A percentile compares a stretch with the other conserved stretches of the same genome.
Evolutionary conservation across 1,140 invertebrate species (phyloP).

Genomic region (Hirudo medicinalis): DNA sequence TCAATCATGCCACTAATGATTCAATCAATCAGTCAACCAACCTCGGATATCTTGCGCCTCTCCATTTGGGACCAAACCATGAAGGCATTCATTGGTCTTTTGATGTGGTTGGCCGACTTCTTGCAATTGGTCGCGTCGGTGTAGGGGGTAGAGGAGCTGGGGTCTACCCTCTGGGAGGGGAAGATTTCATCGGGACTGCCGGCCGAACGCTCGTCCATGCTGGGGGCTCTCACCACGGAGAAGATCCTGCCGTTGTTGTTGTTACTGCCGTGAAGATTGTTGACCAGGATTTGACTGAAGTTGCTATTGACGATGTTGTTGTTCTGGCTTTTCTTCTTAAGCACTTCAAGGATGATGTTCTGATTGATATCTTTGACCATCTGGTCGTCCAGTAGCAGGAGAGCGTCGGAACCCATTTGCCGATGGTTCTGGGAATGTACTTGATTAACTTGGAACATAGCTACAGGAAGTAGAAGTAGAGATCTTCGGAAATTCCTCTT

Average conservation of each 20-base stretch:
- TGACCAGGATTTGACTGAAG: background rate
- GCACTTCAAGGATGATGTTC: background rate
- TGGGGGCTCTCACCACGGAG: background rate
- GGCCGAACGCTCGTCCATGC: background rate
- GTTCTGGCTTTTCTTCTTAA: background rate
- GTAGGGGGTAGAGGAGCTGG: conserved; percentile 80
- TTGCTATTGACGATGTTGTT: conserved; percentile 1
- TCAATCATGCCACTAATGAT: background rate
- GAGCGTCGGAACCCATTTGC: no score
- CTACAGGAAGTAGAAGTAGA: no score
- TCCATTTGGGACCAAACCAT: conserved; percentile 57
- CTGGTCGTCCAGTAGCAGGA: no score
- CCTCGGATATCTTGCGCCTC: conserved; percentile 87
- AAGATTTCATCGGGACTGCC: background rate
- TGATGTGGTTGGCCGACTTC: conserved; percentile 47
- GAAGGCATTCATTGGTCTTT: conserved; percentile 41
- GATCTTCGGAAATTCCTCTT: no score
- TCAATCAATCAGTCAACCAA: conserved; percentile 31
- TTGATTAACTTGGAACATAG: no score
- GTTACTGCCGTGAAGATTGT: background rate
- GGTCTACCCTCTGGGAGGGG: conserved; percentile 43
- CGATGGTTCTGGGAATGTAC: no score
- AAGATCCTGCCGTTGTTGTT: background rate
- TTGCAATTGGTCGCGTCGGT: conserved; percentile 77
- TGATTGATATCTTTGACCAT: background rate